Conservation (phyloP, 2,797 vertebrate genomes). For the Trematomus bernacchii region DNA sequence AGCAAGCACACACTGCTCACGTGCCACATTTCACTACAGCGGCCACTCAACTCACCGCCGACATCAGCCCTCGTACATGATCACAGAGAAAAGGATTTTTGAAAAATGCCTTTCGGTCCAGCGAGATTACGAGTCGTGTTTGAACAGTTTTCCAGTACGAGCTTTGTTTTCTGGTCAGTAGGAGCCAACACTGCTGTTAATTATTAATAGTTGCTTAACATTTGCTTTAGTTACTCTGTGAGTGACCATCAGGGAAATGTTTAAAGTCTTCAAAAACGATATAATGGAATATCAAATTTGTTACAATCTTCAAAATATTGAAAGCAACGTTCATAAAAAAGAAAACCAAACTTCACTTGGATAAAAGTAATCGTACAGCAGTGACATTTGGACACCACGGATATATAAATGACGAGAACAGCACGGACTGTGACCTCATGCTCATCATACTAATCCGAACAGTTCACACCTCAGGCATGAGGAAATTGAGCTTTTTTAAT, state of each 20-base stretch:
- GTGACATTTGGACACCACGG: slow-evolving; percentile 13
- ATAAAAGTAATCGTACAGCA: not conserved
- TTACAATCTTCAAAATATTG: not conserved
- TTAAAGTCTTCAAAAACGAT: not conserved
- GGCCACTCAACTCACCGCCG: slow-evolving; percentile 24
- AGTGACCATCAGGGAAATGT: not conserved
- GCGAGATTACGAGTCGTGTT: not conserved
- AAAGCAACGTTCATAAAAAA: not conserved
- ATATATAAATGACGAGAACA: not conserved
- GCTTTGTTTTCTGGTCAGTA: slow-evolving; percentile 24
- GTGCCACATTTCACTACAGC: slow-evolving; percentile 54
- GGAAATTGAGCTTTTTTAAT: slow-evolving; percentile 48
- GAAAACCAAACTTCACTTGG: not conserved
- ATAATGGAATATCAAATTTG: not conserved
- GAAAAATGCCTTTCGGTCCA: not conserved
- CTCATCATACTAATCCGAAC: slow-evolving; percentile 24
- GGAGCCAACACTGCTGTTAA: slow-evolving; percentile 25
- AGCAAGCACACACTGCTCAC: slow-evolving; percentile 60
- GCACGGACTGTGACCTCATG: slow-evolving; percentile 40
- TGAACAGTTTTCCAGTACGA: slow-evolving; percentile 17
- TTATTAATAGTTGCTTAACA: slow-evolving; percentile 18
- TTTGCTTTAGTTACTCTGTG: slow-evolving; percentile 3
- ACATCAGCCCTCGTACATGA: slow-evolving; percentile 25
- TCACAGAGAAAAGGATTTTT: slow-evolving; percentile 16
- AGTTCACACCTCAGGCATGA: slow-evolving; percentile 43